phyloP scores from a whole-genome alignment of 2,797 vertebrate species.

The Tenualosa thibaudeaui region DNA sequence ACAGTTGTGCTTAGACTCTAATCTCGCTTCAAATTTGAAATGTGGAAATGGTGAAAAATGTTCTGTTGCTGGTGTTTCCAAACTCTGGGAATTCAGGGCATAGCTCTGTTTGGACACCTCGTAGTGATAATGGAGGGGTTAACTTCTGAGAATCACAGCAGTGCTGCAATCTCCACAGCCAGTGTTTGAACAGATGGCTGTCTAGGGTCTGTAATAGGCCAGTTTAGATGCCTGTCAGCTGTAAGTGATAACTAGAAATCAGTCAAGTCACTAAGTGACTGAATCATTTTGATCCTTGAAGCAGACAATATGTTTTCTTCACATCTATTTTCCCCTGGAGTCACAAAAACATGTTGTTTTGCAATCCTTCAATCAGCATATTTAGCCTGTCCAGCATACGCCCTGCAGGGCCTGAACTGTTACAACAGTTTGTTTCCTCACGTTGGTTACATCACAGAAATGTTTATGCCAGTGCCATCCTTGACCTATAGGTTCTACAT shows the following conservation, averaged over 20 bases:
- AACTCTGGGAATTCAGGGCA: background rate
- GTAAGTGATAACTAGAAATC: background rate
- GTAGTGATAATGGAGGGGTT: background rate
- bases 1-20: background rate
- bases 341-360: background rate
- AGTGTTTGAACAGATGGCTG: slow-evolving; percentile 6
- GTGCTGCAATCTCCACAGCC: background rate
- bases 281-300: background rate
- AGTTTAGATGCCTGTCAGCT: background rate
- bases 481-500: background rate
- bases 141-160: background rate
- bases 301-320: background rate
- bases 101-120: background rate
- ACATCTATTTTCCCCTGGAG: background rate
- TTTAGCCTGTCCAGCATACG: background rate
- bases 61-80: background rate
- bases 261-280: background rate
- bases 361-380: background rate
- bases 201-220: background rate
- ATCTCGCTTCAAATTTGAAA: background rate
- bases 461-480: background rate
- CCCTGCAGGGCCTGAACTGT: background rate
- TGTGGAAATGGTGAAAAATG: background rate
- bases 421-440: background rate
- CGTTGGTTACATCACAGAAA: background rate